Base-by-base conservation (phyloP, 2,113 vertebrate genomes). In the Tyrannus savana region DNA sequence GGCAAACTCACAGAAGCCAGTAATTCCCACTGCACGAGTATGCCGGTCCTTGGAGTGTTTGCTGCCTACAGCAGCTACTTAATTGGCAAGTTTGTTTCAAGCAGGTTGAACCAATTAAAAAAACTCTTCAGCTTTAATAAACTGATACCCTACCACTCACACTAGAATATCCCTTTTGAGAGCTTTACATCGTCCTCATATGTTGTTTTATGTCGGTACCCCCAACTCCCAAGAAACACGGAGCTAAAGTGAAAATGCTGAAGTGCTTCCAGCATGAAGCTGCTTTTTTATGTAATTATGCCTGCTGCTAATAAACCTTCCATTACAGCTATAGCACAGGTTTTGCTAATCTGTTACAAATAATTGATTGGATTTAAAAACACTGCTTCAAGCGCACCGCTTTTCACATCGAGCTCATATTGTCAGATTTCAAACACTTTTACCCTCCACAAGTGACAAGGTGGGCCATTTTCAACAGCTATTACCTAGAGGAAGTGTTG, bases 221-320 rank as follows among this genome's bases (percentile, higher is more conserved):
- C 33, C 59, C 15, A 77, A 68, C 42, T 93, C 59, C 75, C 39
- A 53, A 59, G 68, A 77, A 77, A 59, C 63, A 47, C 0, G 12
- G 16, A 77, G 79, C 72, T 71, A 59, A 86, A 96, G 50, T 47
- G 33, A 93, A 96, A 90, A 95, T 9, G 19, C 10, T 71, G 10
- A 77, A 77, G 47, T 55, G 27, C 35, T 77, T 88, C 80, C 59
- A 92, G 90, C 39, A 24, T 7, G 23, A 69, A 96, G 55, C 35
- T 92, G 55, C 21, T 83, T 41, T 89, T 89, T 81, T 35, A 42
- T 50, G 76, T 53, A 92, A 93, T 93, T 95, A 95, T 6, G 10
- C 35, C 83, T 77, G 46, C 83, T 95, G 86, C 59, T 95, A 93
- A 94, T 42, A 93, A 84, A 19, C 25, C 56, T 78, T 50, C 60